Base-by-base conservation (phyloP, 2,888 invertebrate genomes). In the Andrena camellia region DNA sequence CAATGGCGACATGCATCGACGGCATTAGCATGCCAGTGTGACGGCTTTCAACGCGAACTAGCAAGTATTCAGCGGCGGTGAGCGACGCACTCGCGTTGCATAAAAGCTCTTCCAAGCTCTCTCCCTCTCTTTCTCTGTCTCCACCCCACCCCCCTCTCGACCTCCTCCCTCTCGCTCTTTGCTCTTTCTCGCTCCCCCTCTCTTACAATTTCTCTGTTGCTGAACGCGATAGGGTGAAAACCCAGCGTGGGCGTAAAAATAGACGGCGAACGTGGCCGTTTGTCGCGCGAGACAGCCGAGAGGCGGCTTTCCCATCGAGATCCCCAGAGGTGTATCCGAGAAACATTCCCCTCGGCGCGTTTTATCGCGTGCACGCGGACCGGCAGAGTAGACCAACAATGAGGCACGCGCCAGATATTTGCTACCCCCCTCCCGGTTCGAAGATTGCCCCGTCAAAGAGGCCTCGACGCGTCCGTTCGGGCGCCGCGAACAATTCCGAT, bases 31-130 rank as follows among this genome's bases (percentile, higher is more conserved):
- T 70, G 31, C n/a, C 59, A 33, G 6, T 13, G 29, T 33, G 63
- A 67, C 42, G 20, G 74, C 48, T 68, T 73, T 74, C 68, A 74
- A n/a, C 48, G 23, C 5, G 60, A 31, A 60, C 50, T 17, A 59
- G 42, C 26, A 66, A 48, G 66, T 64, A 73, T 73, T 73, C 57
- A 64, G 29, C 29, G 20, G 50, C 50, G 57, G 57, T 54, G 57
- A 78, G 71, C 67, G 60, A 78, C 78, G 78, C 78, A 72, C 52
- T 67, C 60, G 57, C 31, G 33, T 26, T 42, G 48, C 63, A 33
- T 48, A 54, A 72, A 78, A 72, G 72, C 72, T 52, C 63, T 70
- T 29, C 57, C 57, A n/a, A 42, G 64, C 70, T 35, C 54, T 50
- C 35, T 33, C 13, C 7, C 42, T 5, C 17, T 42, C 42, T 42